Evolutionary conservation across 2,113 vertebrate species (phyloP).

Genomic region (Seriola rivoliana): DNA sequence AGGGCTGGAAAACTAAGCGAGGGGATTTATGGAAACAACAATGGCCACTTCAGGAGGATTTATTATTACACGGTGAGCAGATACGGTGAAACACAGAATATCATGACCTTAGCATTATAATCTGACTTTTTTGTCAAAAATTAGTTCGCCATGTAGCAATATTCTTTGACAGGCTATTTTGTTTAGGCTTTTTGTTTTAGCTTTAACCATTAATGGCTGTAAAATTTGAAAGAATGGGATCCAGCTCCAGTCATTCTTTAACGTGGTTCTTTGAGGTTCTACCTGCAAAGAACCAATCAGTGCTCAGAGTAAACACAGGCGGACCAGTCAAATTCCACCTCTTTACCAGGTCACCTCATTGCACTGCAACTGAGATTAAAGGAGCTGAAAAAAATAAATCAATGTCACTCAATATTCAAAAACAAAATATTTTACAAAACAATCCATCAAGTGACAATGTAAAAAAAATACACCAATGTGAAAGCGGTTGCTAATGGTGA

Average conservation of each 20-base stretch:
- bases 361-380: no score
- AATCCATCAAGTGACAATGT: no score
- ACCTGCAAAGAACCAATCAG: background rate
- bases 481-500: no score
- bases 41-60: constrained; percentile 36
- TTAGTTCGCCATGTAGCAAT: background rate
- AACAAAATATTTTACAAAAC: no score
- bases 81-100: background rate
- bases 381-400: no score
- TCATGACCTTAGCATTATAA: background rate
- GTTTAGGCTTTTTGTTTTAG: background rate
- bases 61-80: constrained; percentile 25
- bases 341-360: no score
- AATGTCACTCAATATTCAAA: no score
- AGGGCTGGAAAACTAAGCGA: constrained; percentile 41
- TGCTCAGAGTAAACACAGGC: no score
- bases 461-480: no score
- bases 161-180: background rate
- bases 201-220: background rate
- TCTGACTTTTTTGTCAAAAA: background rate
- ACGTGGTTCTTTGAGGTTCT: no score
- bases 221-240: background rate
- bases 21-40: constrained; percentile 54
- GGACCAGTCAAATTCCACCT: no score
- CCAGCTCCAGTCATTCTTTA: background rate